Base-by-base conservation (phyloP, 2,797 vertebrate species). In the Tenualosa thibaudeaui region DNA sequence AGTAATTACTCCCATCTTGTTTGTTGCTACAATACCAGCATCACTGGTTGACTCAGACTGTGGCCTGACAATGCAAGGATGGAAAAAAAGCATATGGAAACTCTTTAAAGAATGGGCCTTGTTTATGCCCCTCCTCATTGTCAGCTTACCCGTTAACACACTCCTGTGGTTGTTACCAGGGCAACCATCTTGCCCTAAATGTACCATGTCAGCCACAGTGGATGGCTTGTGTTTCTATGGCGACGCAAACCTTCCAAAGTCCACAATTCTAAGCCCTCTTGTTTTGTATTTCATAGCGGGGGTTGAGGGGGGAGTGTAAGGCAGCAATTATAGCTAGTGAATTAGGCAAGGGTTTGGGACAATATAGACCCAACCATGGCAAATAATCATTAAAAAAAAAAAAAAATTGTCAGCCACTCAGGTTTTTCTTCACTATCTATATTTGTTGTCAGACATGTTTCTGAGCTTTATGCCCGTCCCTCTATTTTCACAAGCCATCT, bases 151-250 rank as follows among this genome's bases (percentile, higher is more conserved):
- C 86, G 89, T 90, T 88, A 81, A 85, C 88, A 90, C 86, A 87
- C 85, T 92, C 86, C 71, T 62, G 75, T 90, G 90, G 91, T 92
- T 92, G 94, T 95, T 94, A 93, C 95, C 93, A 92, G 75, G 92
- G 94, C 89, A 94, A 95, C 95, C 90, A 91, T 88, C 88, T 91
- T 91, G 86, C 88, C 85, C 89, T 91, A 90, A 92, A 93, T 92
- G 81, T 89, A 92, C 91, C 87, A 87, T 90, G 87, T 91, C 92
- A 93, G 90, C 68, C 68, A 93, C 90, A 91, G 88, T 91, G 90
- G 90, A 91, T 92, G 89, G 87, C 89, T 85, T 92, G 86, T 49
- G 87, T 95, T 87, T 93, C 95, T 90, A 94, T 94, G 89, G 93
- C 90, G 94, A 95, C 93, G 88, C 86, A 90, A 84, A 86, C 89